Conservation (phyloP, 2,888 invertebrate genomes). For the Drosophila hamatofila region DNA sequence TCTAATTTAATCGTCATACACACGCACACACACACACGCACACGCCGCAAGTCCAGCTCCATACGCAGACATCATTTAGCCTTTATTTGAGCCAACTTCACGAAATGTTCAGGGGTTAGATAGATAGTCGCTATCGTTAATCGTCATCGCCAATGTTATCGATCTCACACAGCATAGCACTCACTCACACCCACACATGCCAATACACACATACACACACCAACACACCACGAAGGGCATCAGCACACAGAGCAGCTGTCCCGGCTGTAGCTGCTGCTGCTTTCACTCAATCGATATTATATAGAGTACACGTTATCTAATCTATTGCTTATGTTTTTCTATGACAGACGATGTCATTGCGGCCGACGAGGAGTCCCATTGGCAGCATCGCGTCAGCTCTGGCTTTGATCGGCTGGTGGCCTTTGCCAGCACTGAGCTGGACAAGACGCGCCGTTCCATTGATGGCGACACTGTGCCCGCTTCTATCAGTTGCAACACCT, state of each 20-base stretch:
- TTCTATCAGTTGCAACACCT: constrained; percentile 90
- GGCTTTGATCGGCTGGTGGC: constrained; percentile 97
- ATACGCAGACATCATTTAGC: constrained; percentile 5
- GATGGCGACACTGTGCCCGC: constrained; percentile 88
- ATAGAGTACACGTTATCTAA: constrained; percentile 16
- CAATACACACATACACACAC: constrained; percentile 11
- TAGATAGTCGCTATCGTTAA: constrained; percentile 20
- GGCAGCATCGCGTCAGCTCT: constrained; percentile 96
- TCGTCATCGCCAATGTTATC: constrained; percentile 34
- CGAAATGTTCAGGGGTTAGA: constrained; percentile 31
- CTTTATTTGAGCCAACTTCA: constrained; percentile 37
- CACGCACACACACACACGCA: constrained; percentile 16
- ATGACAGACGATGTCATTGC: constrained; percentile 86
- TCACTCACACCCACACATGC: constrained; percentile 12
- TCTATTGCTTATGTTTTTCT: constrained; percentile 18
- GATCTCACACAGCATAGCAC: constrained; percentile 9
- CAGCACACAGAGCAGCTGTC: constrained; percentile 23
- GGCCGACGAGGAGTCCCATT: constrained; percentile 93
- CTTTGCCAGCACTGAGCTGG: constrained; percentile 96
- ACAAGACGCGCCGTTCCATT: constrained; percentile 92
- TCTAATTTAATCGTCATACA: constrained; percentile 32
- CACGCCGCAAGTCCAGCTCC: constrained; percentile 25
- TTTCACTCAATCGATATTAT: constrained; percentile 9
- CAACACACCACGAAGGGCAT: neutral
- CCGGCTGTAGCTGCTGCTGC: constrained; percentile 19